Conservation (phyloP, 92 coral and sea anemone species). For the Phenganax subtilis region DNA sequence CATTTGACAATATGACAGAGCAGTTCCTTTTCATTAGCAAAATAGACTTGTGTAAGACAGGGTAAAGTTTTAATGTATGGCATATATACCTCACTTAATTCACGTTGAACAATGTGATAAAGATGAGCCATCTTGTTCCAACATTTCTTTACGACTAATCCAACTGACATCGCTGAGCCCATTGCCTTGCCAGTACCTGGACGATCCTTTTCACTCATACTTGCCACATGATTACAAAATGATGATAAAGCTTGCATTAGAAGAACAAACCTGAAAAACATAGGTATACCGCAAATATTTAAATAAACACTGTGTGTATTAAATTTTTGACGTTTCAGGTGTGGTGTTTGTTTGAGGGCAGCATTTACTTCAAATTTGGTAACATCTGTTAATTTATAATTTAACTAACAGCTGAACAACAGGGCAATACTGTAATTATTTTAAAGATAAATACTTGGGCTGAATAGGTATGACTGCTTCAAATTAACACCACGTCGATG, state of each 20-base stretch:
- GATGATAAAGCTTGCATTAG: conserved; percentile 82
- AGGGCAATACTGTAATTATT: no score
- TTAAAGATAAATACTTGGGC: no score
- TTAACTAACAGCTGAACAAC: no score
- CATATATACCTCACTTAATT: conserved; percentile 28
- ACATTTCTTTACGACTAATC: conserved; percentile 91
- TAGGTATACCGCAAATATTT: neutral
- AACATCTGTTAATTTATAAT: no score
- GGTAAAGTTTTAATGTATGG: neutral
- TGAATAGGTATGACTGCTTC: no score
- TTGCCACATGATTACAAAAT: conserved; percentile 70
- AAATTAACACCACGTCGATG: no score
- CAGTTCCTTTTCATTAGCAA: no score
- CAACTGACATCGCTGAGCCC: conserved; percentile 93
- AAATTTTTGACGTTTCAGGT: neutral
- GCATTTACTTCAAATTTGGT: no score
- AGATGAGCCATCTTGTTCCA: conserved; percentile 93
- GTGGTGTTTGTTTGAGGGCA: neutral
- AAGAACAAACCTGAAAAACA: conserved; percentile 66
- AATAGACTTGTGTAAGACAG: neutral
- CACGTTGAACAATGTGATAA: conserved; percentile 70
- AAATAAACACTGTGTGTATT: neutral
- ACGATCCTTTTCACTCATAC: conserved; percentile 58
- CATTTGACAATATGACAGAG: neutral
- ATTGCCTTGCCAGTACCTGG: conserved; percentile 76